Base-by-base conservation (phyloP, 2,888 invertebrate genomes). In the Pterostichus madidus region DNA sequence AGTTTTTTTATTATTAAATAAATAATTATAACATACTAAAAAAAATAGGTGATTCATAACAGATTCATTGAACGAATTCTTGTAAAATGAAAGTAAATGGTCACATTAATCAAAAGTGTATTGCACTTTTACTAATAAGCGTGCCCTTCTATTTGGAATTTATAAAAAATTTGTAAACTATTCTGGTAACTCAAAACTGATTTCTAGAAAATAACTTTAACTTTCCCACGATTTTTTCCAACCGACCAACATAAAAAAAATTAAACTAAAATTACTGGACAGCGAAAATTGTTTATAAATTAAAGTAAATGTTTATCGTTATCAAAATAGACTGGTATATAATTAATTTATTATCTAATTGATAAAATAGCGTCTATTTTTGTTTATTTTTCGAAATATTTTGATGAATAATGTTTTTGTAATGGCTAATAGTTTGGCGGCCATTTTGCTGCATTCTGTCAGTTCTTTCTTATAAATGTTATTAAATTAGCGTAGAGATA, bases 391-490 rank as follows among this genome's bases (percentile, higher is more conserved):
- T 76, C 10, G n/a, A 17, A 68, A 35, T 77, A 77, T 76, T 83
- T 77, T 31, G 52, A 15, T 39, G 52, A 77, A 31, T n/a, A 17
- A 83, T 83, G 77, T 83, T 83, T 83, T 83, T 68, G 64, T 11
- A 32, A 77, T n/a, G 52, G 39, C 52, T 24, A 83, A 77, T 83
- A 83, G 68, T 61, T 83, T 77, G 79, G 84, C 84, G 83, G 84
- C 84, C 84, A 84, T 84, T 83, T 84, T 84, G 84, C 84, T 84
- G 80, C 81, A 84, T 84, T 77, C 84, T 84, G 84, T 84, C 84
- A 84, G 73, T 73, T 83, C 82, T 80, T 83, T 84, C 81, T 83
- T 83, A 83, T 83, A 83, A 84, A 80, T 83, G 83, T 77, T 83
- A 83, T 83, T 83, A 83, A 83, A 83, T 83, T 83, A 83, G 75